phyloP scores from a whole-genome alignment of 1,140 invertebrate genomes.

The Drosophila lini region DNA sequence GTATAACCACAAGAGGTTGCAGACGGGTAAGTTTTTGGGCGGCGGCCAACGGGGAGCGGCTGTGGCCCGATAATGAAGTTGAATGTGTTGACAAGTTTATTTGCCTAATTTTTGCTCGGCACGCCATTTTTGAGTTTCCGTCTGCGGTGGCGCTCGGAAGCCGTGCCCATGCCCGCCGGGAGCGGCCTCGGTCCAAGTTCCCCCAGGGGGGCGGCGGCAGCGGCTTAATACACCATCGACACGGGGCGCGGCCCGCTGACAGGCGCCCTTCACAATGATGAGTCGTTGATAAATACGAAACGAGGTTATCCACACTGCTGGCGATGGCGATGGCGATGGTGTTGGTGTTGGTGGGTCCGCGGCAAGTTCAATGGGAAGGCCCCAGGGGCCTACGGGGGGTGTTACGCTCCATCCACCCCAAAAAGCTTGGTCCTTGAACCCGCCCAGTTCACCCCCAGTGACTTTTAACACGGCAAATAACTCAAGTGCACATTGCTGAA shows the following conservation, averaged over 20 bases:
- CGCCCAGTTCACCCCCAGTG: background rate
- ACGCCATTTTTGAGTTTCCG: slow-evolving; percentile 65
- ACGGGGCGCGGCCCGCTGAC: slow-evolving; percentile 42
- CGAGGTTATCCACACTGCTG: slow-evolving; percentile 26
- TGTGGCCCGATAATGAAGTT: slow-evolving; percentile 65
- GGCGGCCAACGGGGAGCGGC: slow-evolving; percentile 24
- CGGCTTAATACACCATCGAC: slow-evolving; percentile 29
- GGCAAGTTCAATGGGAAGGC: slow-evolving; percentile 25
- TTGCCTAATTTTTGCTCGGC: slow-evolving; percentile 64
- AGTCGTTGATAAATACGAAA: slow-evolving; percentile 50
- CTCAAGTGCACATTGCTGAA: slow-evolving; percentile 14
- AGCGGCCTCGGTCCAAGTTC: slow-evolving; percentile 23
- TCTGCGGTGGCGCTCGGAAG: slow-evolving; percentile 5
- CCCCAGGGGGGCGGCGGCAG: slow-evolving; percentile 2
- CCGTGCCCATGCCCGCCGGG: slow-evolving; percentile 32
- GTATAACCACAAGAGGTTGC: slow-evolving; percentile 22
- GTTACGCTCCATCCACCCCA: background rate
- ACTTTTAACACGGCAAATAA: slow-evolving; percentile 16
- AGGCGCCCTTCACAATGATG: slow-evolving; percentile 52
- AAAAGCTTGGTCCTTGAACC: slow-evolving; percentile 26
- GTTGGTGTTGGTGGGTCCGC: background rate
- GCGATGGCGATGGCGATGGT: too few relatives aligned
- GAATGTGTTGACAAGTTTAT: slow-evolving; percentile 76
- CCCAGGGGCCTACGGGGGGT: background rate
- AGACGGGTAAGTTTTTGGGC: slow-evolving; percentile 48